Evolutionary conservation across 2,797 vertebrate species (phyloP), one percentile per base, ranked within the genome.

Genomic region (Lophotriccus pileatus): DNA sequence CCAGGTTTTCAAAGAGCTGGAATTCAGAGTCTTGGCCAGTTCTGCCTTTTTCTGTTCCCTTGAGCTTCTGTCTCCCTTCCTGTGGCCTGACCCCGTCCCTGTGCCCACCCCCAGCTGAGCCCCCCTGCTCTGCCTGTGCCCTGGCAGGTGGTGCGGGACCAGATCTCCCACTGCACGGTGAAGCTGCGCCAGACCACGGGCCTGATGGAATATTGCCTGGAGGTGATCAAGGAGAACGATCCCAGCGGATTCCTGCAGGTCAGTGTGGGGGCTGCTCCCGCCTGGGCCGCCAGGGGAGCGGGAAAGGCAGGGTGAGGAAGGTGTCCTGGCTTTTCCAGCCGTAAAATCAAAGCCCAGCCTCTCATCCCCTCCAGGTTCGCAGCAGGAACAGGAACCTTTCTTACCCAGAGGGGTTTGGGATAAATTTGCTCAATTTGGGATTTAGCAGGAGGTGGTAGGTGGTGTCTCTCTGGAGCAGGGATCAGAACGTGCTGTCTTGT

Each of bases 181-280:
- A 99, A 99, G 96, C 96, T 99, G 96, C 98, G 99, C 63, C 99
- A 99, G 98, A 99, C 99, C 87, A 99, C 99, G 0, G 99, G 99
- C 18, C 98, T 99, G 96, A 99, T 99, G 99, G 99, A 99, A 85
- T 99, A 99, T 95, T 99, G 99, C 81, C 97, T 99, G 97, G 99
- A 99, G 94, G 99, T 99, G 96, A 99, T 99, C 97, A 99, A 99
- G 97, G 99, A 99, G 97, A 99, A 99, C 6, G 99, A 99, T 92
- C 99, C 99, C 90, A 99, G 99, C 4, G 99, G 99, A n/a, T 99
- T 99, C 97, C 97, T 99, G 80, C 99, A 99, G 99, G 99, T 99
- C 17, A 64, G 95, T 59, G 39, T 20, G 80, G 19, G 7, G 58
- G n/a, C 66, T 43, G 21, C 28, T 89, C n/a, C 5, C 1, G 0